Conservation (phyloP, 37 sponge, comb jelly and placozoan genomes). For the Cliona cf. orientalis region DNA sequence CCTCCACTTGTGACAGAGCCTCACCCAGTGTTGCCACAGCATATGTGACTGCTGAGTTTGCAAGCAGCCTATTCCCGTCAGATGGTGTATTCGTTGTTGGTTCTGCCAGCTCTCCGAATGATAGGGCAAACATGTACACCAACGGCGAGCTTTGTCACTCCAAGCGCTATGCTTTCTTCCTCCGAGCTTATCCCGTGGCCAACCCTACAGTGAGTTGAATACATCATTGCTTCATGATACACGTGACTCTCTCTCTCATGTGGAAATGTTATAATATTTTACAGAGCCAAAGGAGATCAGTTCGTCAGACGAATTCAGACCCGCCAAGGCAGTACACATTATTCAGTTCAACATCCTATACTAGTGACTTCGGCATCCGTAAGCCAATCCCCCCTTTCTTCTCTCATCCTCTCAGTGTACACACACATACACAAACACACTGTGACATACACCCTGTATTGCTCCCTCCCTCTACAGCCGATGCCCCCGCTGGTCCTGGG, state of each 20-base stretch:
- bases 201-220: conserved; percentile 23
- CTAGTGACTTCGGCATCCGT: too few relatives aligned
- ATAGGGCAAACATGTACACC: conserved; percentile 16
- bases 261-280: not conserved
- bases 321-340: too few relatives aligned
- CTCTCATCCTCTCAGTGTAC: not conserved
- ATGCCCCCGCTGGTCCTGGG: too few relatives aligned
- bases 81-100: conserved; percentile 13
- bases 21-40: not conserved
- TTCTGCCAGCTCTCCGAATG: conserved; percentile 44
- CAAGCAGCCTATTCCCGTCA: conserved; percentile 17
- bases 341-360: too few relatives aligned
- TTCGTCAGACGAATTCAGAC: too few relatives aligned
- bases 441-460: not conserved
- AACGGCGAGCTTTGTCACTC: conserved; percentile 48
- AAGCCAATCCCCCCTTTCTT: not conserved
- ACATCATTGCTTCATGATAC: not conserved
- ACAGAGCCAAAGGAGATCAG: not conserved
- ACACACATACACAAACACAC: not conserved
- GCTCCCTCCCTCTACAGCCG: not conserved
- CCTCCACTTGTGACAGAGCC: not conserved
- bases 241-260: not conserved
- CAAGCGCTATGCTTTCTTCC: conserved; percentile 57
- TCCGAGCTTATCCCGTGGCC: conserved; percentile 42
- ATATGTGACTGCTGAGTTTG: conserved; percentile 74